Conservation (phyloP, 2,797 vertebrate species). For the Epinephelus malabaricus region DNA sequence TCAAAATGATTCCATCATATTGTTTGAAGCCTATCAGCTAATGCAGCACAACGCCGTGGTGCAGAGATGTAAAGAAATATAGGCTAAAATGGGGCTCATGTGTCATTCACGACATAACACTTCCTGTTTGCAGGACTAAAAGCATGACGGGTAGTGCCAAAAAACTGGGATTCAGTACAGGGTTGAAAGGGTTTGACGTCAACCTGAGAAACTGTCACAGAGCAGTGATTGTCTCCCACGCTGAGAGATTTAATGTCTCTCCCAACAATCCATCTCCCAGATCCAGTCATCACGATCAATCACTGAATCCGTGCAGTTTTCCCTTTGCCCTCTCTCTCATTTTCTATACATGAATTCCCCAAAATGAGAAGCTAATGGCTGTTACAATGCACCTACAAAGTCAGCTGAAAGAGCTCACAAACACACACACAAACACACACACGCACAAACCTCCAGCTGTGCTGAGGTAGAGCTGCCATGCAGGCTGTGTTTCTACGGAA, state of each 20-base stretch:
- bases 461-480: slow-evolving; percentile 61
- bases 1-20: too few relatives aligned
- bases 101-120: too few relatives aligned
- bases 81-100: too few relatives aligned
- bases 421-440: slow-evolving; percentile 30
- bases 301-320: slow-evolving; percentile 10
- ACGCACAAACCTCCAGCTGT: slow-evolving; percentile 64
- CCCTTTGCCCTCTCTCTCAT: slow-evolving; percentile 8
- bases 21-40: too few relatives aligned
- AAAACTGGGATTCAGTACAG: neutral
- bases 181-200: neutral
- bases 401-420: slow-evolving; percentile 29
- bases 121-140: too few relatives aligned
- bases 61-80: too few relatives aligned
- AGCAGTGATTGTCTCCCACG: slow-evolving; percentile 17
- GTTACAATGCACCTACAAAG: slow-evolving; percentile 28
- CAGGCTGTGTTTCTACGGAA: slow-evolving; percentile 81
- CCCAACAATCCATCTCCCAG: neutral
- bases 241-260: slow-evolving; percentile 25
- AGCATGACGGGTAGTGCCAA: too few relatives aligned
- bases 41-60: too few relatives aligned
- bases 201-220: slow-evolving; percentile 13
- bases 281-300: neutral
- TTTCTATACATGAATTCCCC: slow-evolving; percentile 26
- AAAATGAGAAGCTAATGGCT: slow-evolving; percentile 45